Base-by-base conservation (phyloP, 2,797 vertebrate species). In the Pseudopleuronectes americanus region DNA sequence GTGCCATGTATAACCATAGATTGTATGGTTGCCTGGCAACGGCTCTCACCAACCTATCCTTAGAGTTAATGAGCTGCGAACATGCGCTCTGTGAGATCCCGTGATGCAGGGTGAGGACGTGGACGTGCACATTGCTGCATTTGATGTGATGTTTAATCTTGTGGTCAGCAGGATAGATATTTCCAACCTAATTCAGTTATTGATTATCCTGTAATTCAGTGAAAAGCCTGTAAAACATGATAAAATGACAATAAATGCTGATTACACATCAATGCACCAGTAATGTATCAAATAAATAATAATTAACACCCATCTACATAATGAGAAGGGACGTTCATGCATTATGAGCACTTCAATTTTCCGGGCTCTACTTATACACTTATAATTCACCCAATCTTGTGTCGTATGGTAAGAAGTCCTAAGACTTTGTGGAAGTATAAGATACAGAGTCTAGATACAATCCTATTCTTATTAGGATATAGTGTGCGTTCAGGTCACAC, bases 11-110 rank as follows among this genome's bases (percentile, higher is more conserved):
- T 36, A 22, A 9, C 60, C 6, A 57, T 38, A 17, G 22, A 58
- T 33, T 6, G 14, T 8, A 41, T 57, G 45, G 69, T 64, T 71
- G 61, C 69, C 54, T 52, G 47, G 69, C 69, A 64, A 64, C 60
- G 13, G 24, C 61, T 64, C 24, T 58, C 54, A 52, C n/a, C 22
- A 54, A 9, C 31, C 17, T 33, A 16, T 28, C 45, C 8, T 17
- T 6, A 28, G 13, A 26, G 23, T 17, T 51, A 21, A 41, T 58
- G 47, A 51, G 21, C 31, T 21, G 31, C 47, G 52, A 41, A 26
- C 47, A 59, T 8, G 26, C n/a, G 2, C 47, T 16, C 26, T 16
- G 28, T 63, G 8, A 21, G 28, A 36, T 24, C 16, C 22, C 52
- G 7, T 38, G 21, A 13, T 21, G 48, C 31, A 36, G 33, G 14